Evolutionary conservation across 30 jellyfish, hydroid and myxozoan species (phyloP), one percentile per base, ranked within the genome.

Genomic region (Aurelia aurita): DNA sequence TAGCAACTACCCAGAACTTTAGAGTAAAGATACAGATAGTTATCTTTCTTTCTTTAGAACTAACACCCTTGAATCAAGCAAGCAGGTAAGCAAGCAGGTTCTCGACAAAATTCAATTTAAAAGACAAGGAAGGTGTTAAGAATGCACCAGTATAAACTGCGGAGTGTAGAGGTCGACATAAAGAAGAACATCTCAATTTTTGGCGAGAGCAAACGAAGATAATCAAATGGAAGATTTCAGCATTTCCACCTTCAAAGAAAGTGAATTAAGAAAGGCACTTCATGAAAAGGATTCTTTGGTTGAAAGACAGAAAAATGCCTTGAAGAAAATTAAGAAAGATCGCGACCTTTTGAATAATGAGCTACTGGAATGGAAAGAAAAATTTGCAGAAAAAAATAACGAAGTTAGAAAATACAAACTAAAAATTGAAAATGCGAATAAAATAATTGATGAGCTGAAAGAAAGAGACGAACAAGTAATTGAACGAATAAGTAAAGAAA

Each of bases 261-360:
- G 29, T 11, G 53, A 11, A 12, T 2, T 57, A 14, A 31, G 76
- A 51, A 21, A 77, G 25, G 79, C 79, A 18, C 63, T 77, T 10
- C 51, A 68, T 34, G 79, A 77, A 21, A 62, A 49, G 51, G 88
- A 59, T 10, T 10, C 25, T 34, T 29, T 54, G 45, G 20, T 77
- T 8, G 51, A 60, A 35, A 18, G 88, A 39, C 88, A 77, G 26
- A 29, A 49, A 16, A 34, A 44, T 3, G 45, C 44, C 31, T 53
- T 77, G 34, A 23, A 20, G n/a, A 77, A 77, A 34, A n/a, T 77
- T 19, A 31, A 58, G n/a, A 59, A 11, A 44, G 88, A 77, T 44
- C 88, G 88, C 51, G 69, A 34, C 19, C 15, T 77, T 57, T 66
- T 77, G 11, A 58, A 61, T n/a, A 21, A 32, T 60, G 88, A 77